phyloP scores from a whole-genome alignment of 2,888 invertebrate genomes.

The Caenorhabditis sulstoni region DNA sequence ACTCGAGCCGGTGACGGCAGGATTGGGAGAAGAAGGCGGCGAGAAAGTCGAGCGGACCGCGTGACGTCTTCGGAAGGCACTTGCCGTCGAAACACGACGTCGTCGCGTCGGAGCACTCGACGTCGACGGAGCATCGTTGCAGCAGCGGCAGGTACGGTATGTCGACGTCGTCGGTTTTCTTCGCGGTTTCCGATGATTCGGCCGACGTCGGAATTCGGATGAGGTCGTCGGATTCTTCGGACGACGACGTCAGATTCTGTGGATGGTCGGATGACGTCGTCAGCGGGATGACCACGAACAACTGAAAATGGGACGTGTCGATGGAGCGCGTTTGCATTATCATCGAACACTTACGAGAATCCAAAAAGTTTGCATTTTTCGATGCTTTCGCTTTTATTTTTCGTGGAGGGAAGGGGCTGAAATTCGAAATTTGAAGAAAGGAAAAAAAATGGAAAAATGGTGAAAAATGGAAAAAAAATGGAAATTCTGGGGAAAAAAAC shows the following conservation, averaged over 20 bases:
- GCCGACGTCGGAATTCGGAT: not conserved
- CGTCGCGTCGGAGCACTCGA: constrained; percentile 27
- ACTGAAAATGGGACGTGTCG: constrained; percentile 3
- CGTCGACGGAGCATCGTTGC: constrained; percentile 26
- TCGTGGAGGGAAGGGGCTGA: not conserved
- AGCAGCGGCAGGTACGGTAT: constrained; percentile 41
- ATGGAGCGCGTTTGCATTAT: not conserved
- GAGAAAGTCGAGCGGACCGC: not conserved
- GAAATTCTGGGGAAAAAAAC: too few species aligned
- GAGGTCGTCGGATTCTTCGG: constrained; percentile 12
- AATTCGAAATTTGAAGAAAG: constrained; percentile 10
- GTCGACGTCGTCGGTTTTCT: not conserved
- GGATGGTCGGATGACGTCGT: not conserved
- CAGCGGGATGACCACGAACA: constrained; percentile 1
- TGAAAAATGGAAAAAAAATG: constrained; percentile 10
- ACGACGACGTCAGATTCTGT: not conserved
- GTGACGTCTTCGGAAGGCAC: constrained; percentile 7
- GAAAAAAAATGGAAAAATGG: constrained; percentile 11
- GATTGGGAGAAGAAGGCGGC: constrained; percentile 10
- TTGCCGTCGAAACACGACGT: constrained; percentile 27
- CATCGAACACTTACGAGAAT: too few species aligned
- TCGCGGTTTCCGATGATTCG: not conserved
- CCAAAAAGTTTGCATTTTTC: too few species aligned
- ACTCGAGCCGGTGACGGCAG: constrained; percentile 14
- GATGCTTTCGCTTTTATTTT: not conserved